These are phyloP conservation scores for Eupithecia abbreviata DNA, from an alignment of 2,888 invertebrate species.

Conservation along the genomic window DNA sequence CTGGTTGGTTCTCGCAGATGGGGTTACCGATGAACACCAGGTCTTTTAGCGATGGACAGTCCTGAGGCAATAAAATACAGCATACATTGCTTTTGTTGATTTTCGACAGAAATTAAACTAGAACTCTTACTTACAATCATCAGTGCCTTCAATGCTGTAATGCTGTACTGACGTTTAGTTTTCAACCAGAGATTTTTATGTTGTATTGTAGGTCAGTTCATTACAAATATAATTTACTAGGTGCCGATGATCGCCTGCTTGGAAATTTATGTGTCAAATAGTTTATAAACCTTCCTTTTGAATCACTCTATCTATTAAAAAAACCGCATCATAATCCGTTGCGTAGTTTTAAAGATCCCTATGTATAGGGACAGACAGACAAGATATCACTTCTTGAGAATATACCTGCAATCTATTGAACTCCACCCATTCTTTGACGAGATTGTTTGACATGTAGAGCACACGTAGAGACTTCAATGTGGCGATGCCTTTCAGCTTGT, in stretches of 20 bases:
- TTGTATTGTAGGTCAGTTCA: neutral
- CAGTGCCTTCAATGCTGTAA: too few relatives aligned
- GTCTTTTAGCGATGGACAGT: slow-evolving; percentile 83
- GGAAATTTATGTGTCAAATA: too few relatives aligned
- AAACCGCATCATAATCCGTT: too few relatives aligned
- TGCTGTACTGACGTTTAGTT: too few relatives aligned
- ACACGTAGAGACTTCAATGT: slow-evolving; percentile 91
- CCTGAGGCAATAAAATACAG: neutral
- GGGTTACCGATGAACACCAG: slow-evolving; percentile 92
- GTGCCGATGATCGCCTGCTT: too few relatives aligned
- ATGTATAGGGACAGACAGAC: too few relatives aligned
- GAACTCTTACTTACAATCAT: too few relatives aligned
- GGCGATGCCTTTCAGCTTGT: slow-evolving; percentile 94
- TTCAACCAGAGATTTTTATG: neutral
- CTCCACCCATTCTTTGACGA: slow-evolving; percentile 94
- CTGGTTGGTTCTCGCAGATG: slow-evolving; percentile 87
- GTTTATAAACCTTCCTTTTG: too few relatives aligned
- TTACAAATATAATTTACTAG: neutral
- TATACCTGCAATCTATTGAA: slow-evolving; percentile 78
- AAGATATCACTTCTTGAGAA: neutral
- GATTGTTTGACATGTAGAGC: slow-evolving; percentile 91
- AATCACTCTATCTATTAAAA: too few relatives aligned
- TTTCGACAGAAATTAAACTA: neutral
- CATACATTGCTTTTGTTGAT: neutral
- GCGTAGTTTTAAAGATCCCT: too few relatives aligned